Base-by-base conservation (phyloP, 2,888 invertebrate species). In the Bellardia bayeri region DNA sequence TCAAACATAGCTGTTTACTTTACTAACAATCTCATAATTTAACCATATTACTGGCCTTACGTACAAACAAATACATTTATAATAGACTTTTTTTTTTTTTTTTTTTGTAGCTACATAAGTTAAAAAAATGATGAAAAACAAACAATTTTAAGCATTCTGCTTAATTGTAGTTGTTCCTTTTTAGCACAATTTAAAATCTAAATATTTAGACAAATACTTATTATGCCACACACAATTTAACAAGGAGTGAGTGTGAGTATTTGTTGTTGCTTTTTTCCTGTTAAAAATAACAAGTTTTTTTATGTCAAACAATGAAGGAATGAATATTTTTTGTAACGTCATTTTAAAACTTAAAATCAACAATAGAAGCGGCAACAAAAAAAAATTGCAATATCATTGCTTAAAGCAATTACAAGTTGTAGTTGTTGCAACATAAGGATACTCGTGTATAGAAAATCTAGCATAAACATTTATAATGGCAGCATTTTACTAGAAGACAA, bases 361-460 rank as follows among this genome's bases (percentile, higher is more conserved):
- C 11, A 56, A 56, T 5, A 78, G 30, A 45, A 33, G 16, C 2
- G 13, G 14, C 6, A 79, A 61, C 9, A 14, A n/a, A 37, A 58
- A 8, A 11, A 42, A 14, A 74, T 33, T 49, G 37, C 56, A 71
- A n/a, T 61, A 51, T 63, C 66, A 66, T 74, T 33, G 56, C 74
- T 64, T 37, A 11, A 37, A 33, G 82, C 74, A 72, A 74, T 66
- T 74, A 66, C 64, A 82, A 66, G 45, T 37, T 82, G 37, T 37
- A 68, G 56, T 78, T 80, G 37, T 58, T 61, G 23, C 33, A 82
- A 66, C 56, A 74, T 49, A 45, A 45, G n/a, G 66, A 82, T 66
- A 71, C 30, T 23, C 16, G 7, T 40, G 13, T 61, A 33, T 9
- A 40, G n/a, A 40, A 64, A 40, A 64, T 64, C n/a, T 64, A 9